phyloP scores from a whole-genome alignment of 2,797 vertebrate species.

The Gephyroberyx darwinii region DNA sequence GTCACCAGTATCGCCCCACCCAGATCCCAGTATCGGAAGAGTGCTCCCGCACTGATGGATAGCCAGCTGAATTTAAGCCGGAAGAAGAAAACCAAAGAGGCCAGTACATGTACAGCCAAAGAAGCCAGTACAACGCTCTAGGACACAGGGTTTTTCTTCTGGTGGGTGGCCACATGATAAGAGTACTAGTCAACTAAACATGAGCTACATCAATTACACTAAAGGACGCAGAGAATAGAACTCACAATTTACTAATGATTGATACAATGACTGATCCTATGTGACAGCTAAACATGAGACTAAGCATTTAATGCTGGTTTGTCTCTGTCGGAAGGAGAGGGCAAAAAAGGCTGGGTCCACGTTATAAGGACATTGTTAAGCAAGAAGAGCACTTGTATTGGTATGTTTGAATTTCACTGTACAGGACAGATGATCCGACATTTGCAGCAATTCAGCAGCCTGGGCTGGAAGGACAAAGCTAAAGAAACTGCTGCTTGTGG shows the following conservation, averaged over 20 bases:
- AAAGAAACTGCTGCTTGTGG: too few species aligned
- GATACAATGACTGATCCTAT: not conserved
- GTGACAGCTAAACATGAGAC: not conserved
- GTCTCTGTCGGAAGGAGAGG: not conserved
- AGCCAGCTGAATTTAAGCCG: slow-evolving; percentile 56
- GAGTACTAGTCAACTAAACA: not conserved
- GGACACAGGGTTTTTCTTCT: slow-evolving; percentile 2
- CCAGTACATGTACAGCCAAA: slow-evolving; percentile 23
- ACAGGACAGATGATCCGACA: too few species aligned
- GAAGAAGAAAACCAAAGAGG: slow-evolving; percentile 43
- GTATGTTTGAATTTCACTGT: too few species aligned
- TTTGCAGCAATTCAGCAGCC: too few species aligned
- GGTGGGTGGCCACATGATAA: not conserved
- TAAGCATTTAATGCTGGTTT: not conserved
- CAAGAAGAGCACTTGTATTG: too few species aligned
- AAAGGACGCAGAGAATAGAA: not conserved
- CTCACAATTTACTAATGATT: not conserved
- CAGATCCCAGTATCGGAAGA: slow-evolving; percentile 47
- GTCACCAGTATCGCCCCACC: slow-evolving; percentile 46
- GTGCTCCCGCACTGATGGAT: slow-evolving; percentile 52
- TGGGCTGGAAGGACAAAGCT: too few species aligned
- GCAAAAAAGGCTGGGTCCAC: not conserved
- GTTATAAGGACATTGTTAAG: too few species aligned
- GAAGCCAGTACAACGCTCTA: slow-evolving; percentile 6
- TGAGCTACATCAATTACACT: slow-evolving; percentile 7